These are phyloP conservation scores for Mythimna lalbum DNA, from an alignment of 2,888 invertebrate genomes.

Conservation along the genomic window DNA sequence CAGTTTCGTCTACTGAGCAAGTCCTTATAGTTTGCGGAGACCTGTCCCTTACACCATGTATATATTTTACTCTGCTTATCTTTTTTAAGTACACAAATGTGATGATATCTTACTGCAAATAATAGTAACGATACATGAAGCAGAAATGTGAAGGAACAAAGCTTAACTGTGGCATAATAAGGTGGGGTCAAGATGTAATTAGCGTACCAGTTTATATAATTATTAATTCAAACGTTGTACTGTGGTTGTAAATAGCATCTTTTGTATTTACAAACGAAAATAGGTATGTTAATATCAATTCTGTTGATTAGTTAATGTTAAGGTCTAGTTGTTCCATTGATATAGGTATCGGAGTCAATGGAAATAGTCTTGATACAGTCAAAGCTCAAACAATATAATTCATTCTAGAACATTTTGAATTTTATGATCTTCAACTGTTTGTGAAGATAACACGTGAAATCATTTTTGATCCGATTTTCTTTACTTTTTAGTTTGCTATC, in stretches of 20 bases:
- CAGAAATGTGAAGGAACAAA: conserved; percentile 49
- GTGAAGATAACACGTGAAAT: too few species aligned
- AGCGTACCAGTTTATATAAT: conserved; percentile 39
- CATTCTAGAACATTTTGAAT: conserved; percentile 11
- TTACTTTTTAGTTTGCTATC: too few species aligned
- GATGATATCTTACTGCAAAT: conserved; percentile 2
- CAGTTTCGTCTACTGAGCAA: too few species aligned
- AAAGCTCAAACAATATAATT: conserved; percentile 18
- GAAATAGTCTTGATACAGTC: conserved; percentile 12
- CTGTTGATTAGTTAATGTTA: not conserved
- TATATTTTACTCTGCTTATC: not conserved
- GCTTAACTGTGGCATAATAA: conserved; percentile 52
- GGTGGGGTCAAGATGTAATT: conserved; percentile 47
- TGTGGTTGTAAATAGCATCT: conserved; percentile 33
- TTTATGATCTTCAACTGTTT: conserved; percentile 13
- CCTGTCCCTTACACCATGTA: too few species aligned
- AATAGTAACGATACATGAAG: conserved; percentile 34
- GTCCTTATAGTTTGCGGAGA: too few species aligned
- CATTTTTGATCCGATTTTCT: not conserved
- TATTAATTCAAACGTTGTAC: conserved; percentile 55
- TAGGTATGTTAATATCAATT: too few species aligned
- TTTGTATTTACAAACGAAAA: conserved; percentile 14
- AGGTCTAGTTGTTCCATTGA: conserved; percentile 25
- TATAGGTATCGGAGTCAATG: conserved; percentile 12
- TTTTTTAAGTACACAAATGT: too few species aligned